phyloP scores from a whole-genome alignment of 2,113 vertebrate species.

The Xerus inauris region DNA sequence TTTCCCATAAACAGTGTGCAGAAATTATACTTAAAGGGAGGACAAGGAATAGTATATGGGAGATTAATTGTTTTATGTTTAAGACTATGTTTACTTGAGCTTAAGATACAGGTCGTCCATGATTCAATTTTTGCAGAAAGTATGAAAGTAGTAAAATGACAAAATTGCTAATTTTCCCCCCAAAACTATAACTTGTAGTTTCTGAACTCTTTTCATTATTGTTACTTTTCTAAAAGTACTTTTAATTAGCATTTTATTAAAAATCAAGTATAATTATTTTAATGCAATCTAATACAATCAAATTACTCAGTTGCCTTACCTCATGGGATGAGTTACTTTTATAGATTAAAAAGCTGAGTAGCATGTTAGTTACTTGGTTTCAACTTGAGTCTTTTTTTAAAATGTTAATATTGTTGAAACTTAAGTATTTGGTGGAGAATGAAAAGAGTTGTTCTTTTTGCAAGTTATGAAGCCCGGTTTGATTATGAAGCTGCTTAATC shows the following conservation, averaged over 20 bases:
- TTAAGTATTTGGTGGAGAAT: slow-evolving; percentile 48
- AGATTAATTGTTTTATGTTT: slow-evolving; percentile 57
- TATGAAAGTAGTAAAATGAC: slow-evolving; percentile 67
- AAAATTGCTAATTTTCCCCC: slow-evolving; percentile 56
- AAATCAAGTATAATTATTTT: slow-evolving; percentile 81
- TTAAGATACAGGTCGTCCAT: slow-evolving; percentile 66
- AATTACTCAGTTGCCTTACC: slow-evolving; percentile 87
- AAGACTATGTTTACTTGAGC: slow-evolving; percentile 63
- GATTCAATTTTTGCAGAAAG: slow-evolving; percentile 60
- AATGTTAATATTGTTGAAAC: slow-evolving; percentile 65
- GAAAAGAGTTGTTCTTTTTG: slow-evolving; percentile 69
- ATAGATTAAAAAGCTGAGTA: slow-evolving; percentile 71
- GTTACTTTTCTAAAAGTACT: slow-evolving; percentile 60
- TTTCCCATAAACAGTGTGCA: slow-evolving; percentile 69
- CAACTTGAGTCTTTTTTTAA: slow-evolving; percentile 75
- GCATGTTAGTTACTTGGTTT: slow-evolving; percentile 77
- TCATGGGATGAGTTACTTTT: slow-evolving; percentile 81
- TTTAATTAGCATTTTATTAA: slow-evolving; percentile 72
- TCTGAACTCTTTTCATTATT: slow-evolving; percentile 68
- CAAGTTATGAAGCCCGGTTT: slow-evolving; percentile 79
- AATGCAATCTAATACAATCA: slow-evolving; percentile 85
- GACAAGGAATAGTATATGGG: slow-evolving; percentile 34
- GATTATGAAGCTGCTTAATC: slow-evolving; percentile 86
- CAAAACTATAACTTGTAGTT: slow-evolving; percentile 65
- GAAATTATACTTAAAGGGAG: slow-evolving; percentile 68